Percentiles rank a stretch among this genome's conserved stretches.
Evolutionary conservation across 2,113 vertebrate genomes (phyloP).

Genomic region (Pipa parva): DNA sequence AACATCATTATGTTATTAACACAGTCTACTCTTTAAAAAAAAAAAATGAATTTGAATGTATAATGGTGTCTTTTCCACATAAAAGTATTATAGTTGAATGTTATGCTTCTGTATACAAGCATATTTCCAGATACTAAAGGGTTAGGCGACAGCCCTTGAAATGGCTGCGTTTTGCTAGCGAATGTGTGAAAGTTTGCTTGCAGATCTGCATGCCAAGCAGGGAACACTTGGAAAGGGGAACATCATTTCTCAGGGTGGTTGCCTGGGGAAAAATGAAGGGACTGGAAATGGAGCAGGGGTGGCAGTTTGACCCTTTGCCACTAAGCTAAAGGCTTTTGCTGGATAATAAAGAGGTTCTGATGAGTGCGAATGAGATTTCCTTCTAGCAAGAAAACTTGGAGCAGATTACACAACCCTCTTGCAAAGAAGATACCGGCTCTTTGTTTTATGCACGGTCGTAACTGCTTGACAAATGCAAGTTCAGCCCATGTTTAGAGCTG

Average conservation of each 20-base stretch:
- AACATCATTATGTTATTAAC: too few relatives aligned
- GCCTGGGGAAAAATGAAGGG: slow-evolving; percentile 22
- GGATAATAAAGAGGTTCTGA: slow-evolving; percentile 33
- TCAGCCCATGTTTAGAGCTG: background rate
- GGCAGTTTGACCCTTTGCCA: slow-evolving; percentile 35
- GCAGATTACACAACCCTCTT: background rate
- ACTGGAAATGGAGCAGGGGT: slow-evolving; percentile 28
- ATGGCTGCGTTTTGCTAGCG: slow-evolving; percentile 17
- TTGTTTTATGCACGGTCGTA: accelerated
- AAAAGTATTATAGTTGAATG: too few relatives aligned
- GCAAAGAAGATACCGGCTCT: slow-evolving; percentile 12
- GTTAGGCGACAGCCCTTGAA: slow-evolving; percentile 1
- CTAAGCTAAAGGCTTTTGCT: slow-evolving; percentile 32
- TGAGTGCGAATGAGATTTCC: slow-evolving; percentile 24
- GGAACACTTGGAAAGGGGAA: slow-evolving; percentile 10
- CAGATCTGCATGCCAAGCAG: slow-evolving; percentile 35
- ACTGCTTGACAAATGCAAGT: background rate
- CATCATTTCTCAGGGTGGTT: slow-evolving; percentile 36
- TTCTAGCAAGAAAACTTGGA: slow-evolving; percentile 15
- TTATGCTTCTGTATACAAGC: too few relatives aligned
- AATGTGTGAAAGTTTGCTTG: slow-evolving; percentile 24
- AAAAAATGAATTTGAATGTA: too few relatives aligned
- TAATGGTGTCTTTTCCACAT: too few relatives aligned
- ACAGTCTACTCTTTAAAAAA: too few relatives aligned
- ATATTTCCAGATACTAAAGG: background rate